These are phyloP conservation scores for Planiliza haematocheilus DNA, from an alignment of 2,113 vertebrate genomes.

Conservation along the genomic window DNA sequence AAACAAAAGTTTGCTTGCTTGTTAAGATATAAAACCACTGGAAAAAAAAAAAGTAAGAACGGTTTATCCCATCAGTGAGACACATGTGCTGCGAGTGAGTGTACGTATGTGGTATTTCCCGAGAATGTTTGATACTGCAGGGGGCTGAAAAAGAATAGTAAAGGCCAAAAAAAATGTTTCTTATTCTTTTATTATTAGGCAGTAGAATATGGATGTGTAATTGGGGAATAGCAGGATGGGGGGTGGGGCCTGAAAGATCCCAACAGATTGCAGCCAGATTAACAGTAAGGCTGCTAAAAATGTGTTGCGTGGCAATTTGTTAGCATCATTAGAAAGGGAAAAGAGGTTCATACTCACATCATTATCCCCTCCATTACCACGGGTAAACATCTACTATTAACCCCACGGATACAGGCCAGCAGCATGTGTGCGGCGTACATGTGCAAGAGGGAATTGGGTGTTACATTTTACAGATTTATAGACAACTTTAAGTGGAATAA, in stretches of 20 bases:
- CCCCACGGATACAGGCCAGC: constrained; percentile 45
- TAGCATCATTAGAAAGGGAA: constrained; percentile 70
- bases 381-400: constrained; percentile 71
- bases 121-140: constrained; percentile 33
- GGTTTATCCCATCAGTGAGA: constrained; percentile 37
- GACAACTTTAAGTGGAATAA: no score
- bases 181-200: constrained; percentile 15
- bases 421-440: constrained; percentile 36
- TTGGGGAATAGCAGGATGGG: not conserved
- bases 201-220: not conserved
- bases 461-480: no score
- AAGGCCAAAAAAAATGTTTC: not conserved
- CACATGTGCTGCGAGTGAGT: not conserved
- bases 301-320: constrained; percentile 49
- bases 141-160: constrained; percentile 20
- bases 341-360: constrained; percentile 67
- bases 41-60: constrained; percentile 38
- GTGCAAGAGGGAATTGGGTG: not conserved
- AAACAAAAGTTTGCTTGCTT: constrained; percentile 59
- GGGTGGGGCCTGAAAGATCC: constrained; percentile 22
- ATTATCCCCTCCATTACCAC: constrained; percentile 70
- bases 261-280: constrained; percentile 55
- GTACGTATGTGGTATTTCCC: not conserved
- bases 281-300: constrained; percentile 52
- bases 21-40: constrained; percentile 42